Conservation (phyloP, 2,888 invertebrate genomes). For the Cyclophora punctaria region DNA sequence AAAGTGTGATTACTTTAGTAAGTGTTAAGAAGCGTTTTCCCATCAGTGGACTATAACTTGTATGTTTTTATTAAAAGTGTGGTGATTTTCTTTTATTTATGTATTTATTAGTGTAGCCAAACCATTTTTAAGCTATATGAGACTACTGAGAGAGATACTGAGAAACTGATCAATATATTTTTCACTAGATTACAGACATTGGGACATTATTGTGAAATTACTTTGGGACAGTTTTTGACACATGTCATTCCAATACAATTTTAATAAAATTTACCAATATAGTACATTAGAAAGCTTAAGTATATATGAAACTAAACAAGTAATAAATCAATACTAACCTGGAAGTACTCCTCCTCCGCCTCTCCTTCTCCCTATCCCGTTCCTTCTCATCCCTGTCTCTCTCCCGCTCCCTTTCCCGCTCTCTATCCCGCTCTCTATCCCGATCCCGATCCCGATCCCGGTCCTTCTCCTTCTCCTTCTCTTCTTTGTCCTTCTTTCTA, state of each 20-base stretch:
- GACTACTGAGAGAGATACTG: too few relatives aligned
- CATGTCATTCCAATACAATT: neutral
- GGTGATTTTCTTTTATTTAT: too few relatives aligned
- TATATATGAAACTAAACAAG: too few relatives aligned
- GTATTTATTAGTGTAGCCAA: too few relatives aligned
- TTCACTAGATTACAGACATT: too few relatives aligned
- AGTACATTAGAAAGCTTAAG: neutral
- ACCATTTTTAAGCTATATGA: too few relatives aligned
- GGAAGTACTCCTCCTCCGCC: constrained; percentile 34
- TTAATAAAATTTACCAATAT: neutral
- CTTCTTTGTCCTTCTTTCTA: constrained; percentile 59
- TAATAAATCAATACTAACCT: constrained; percentile 20
- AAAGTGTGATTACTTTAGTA: neutral
- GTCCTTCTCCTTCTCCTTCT: constrained; percentile 35
- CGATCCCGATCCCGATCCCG: constrained; percentile 35
- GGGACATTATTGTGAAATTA: too few relatives aligned
- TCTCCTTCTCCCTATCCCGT: constrained; percentile 70
- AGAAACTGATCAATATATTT: too few relatives aligned
- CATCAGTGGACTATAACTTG: too few relatives aligned
- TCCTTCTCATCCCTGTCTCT: constrained; percentile 18
- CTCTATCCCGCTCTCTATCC: constrained; percentile 39
- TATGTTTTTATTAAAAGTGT: too few relatives aligned
- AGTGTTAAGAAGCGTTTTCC: too few relatives aligned
- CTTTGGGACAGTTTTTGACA: neutral
- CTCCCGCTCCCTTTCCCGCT: constrained; percentile 32